phyloP scores from a whole-genome alignment of 2,888 invertebrate species.

The Cistogaster globosa region DNA sequence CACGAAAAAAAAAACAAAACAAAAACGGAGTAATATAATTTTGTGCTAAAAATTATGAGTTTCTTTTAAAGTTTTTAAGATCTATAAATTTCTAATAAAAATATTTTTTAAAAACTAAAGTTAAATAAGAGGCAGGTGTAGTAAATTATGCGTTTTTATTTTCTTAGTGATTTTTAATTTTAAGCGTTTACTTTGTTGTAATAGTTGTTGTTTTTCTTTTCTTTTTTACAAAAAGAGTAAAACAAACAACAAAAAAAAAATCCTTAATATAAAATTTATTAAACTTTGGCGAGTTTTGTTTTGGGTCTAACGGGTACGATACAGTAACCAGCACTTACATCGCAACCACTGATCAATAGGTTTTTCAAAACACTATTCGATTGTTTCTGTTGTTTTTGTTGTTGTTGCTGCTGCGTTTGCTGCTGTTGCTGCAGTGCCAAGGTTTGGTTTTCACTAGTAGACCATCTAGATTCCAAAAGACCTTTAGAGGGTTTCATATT shows the following conservation, averaged over 20 bases:
- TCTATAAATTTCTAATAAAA: constrained; percentile 6
- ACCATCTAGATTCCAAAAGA: constrained; percentile 32
- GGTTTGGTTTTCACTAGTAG: constrained; percentile 48
- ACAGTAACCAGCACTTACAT: constrained; percentile 96
- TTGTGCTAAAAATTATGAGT: constrained; percentile 65
- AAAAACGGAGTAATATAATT: too few species aligned
- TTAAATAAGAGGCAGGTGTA: constrained; percentile 70
- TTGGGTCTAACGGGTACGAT: constrained; percentile 88
- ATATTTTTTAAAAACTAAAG: constrained; percentile 44
- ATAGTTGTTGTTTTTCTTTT: constrained; percentile 1
- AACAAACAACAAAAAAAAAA: not conserved
- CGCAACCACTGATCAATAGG: constrained; percentile 97
- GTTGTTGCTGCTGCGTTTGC: constrained; percentile 74
- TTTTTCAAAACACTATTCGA: constrained; percentile 91
- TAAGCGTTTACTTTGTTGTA: constrained; percentile 44
- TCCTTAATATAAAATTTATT: constrained; percentile 70
- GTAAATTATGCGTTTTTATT: constrained; percentile 67
- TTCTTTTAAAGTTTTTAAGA: constrained; percentile 25
- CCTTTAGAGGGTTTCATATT: constrained; percentile 46
- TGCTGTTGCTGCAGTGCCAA: constrained; percentile 63
- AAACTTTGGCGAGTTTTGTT: constrained; percentile 83
- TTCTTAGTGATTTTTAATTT: constrained; percentile 58
- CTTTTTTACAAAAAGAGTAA: constrained; percentile 1
- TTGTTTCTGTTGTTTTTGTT: constrained; percentile 80
- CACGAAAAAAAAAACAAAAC: too few species aligned